Evolutionary conservation across 2,797 vertebrate species (phyloP).

Genomic region (Propithecus perrieri): DNA sequence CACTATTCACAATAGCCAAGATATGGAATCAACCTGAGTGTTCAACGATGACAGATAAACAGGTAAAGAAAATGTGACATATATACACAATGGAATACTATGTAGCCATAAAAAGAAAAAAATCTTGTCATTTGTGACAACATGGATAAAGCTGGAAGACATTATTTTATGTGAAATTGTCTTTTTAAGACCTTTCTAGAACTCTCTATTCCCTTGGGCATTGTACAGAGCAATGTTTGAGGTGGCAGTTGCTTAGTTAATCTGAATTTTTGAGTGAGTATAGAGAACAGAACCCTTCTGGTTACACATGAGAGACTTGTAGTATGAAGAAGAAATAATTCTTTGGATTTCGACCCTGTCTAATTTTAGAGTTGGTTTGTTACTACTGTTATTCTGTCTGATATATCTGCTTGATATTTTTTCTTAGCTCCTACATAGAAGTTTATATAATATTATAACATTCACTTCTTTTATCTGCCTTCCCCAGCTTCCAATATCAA

Average conservation of each 20-base stretch:
- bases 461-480: background rate
- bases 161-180: background rate
- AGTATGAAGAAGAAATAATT: background rate
- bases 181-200: background rate
- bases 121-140: background rate
- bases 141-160: background rate
- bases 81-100: background rate
- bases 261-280: background rate
- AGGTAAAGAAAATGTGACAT: background rate
- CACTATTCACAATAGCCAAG: background rate
- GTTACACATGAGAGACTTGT: background rate
- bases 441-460: background rate
- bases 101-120: background rate
- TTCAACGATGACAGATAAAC: background rate
- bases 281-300: background rate
- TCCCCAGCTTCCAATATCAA: background rate
- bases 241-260: background rate
- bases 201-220: background rate
- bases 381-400: background rate
- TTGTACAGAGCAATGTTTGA: background rate
- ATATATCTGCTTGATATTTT: background rate
- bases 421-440: background rate
- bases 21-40: background rate
- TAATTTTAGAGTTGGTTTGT: background rate
- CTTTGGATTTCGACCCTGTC: background rate